phyloP scores from a whole-genome alignment of 2,797 vertebrate genomes.

The Liparis tanakae region DNA sequence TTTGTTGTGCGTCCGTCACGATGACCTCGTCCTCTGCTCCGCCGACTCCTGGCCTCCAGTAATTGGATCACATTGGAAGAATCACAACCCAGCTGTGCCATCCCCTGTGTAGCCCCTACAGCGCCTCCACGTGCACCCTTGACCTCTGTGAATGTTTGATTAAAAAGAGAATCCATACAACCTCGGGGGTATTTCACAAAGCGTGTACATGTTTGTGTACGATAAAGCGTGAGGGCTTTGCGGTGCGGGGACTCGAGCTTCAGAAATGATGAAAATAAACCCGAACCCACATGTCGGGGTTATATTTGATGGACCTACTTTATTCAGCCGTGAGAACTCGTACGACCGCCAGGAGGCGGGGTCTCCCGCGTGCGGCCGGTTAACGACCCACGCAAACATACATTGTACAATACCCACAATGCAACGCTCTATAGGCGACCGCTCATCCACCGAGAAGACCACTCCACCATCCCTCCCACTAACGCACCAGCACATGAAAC shows the following conservation, averaged over 20 bases:
- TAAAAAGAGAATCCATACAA: background rate
- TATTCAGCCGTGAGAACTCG: background rate
- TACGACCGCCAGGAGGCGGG: conserved; percentile 1
- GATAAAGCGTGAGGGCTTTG: background rate
- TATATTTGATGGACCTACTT: background rate
- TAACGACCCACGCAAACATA: conserved; percentile 26
- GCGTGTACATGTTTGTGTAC: background rate
- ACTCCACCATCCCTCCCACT: conserved; percentile 14
- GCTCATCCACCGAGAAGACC: background rate
- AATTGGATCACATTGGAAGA: conserved; percentile 69
- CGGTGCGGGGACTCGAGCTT: background rate
- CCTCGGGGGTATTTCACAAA: background rate
- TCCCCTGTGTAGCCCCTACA: conserved; percentile 35
- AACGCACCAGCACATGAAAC: conserved; percentile 24
- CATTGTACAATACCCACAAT: conserved; percentile 9
- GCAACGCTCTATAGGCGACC: background rate
- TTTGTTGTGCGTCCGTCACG: conserved; percentile 38
- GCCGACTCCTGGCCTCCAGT: conserved; percentile 50
- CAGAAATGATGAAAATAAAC: background rate
- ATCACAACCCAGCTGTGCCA: conserved; percentile 54
- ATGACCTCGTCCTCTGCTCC: conserved; percentile 70
- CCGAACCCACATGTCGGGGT: background rate
- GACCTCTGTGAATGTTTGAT: conserved; percentile 25
- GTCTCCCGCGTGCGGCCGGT: background rate
- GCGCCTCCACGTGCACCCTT: conserved; percentile 19